phyloP scores from a whole-genome alignment of 2,113 vertebrate species.

The Bujurquina vittata region DNA sequence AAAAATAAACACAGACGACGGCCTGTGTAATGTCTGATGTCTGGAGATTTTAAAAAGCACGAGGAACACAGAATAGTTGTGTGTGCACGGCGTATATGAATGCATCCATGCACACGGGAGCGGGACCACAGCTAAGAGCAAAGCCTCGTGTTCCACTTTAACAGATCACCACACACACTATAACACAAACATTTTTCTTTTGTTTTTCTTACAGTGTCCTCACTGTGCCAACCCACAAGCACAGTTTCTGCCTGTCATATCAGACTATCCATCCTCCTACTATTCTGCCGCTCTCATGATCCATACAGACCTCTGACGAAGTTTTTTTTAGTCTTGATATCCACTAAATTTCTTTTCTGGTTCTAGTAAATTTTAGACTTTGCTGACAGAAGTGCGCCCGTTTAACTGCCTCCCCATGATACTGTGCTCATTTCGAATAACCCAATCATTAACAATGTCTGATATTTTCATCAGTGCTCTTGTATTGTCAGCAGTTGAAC shows the following conservation, averaged over 20 bases:
- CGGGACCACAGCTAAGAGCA: not conserved
- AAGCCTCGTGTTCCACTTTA: not conserved
- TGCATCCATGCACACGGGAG: not conserved
- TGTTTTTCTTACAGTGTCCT: not conserved
- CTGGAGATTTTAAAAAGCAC: not conserved
- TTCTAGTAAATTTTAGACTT: constrained; percentile 15
- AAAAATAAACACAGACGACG: not conserved
- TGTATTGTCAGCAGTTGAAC: constrained; percentile 33
- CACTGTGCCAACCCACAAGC: constrained; percentile 17
- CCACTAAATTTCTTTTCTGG: constrained; percentile 7
- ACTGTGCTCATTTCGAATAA: constrained; percentile 41
- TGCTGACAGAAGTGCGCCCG: constrained; percentile 5
- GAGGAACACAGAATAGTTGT: not conserved
- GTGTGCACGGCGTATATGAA: not conserved
- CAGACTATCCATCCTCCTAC: constrained; percentile 11
- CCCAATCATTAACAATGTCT: constrained; percentile 53
- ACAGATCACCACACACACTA: not conserved
- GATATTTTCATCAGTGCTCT: constrained; percentile 55
- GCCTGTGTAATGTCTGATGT: constrained; percentile 11
- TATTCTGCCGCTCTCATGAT: constrained; percentile 1
- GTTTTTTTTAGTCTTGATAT: constrained; percentile 1
- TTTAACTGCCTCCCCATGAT: constrained; percentile 47
- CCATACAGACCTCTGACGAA: not conserved
- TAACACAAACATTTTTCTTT: constrained; percentile 3
- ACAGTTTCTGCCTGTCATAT: constrained; percentile 8